Evolutionary conservation across 1,140 invertebrate species (phyloP), one percentile per base, ranked within the genome.

Genomic region (Berghia stephanieae): DNA sequence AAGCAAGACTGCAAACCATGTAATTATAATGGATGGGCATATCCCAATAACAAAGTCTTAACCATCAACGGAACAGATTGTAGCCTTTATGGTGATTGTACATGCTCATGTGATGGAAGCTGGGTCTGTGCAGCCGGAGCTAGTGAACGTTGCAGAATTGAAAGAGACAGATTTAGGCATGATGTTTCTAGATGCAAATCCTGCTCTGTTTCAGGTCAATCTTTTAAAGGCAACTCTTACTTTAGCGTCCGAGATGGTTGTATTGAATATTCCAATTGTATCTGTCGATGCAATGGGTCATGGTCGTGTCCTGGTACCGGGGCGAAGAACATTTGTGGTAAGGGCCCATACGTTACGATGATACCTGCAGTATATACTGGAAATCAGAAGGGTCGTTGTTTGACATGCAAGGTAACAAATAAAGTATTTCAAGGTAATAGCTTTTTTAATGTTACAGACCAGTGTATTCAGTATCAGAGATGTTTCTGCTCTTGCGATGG

Each of bases 401-500:
- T 34, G 27, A 24, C 71, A 27, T 85, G 84, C 57, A 43, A 63
- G 24, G 78, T 84, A 5, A 80, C 82, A 44, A 79, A 79, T n/a
- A 34, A 73, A 27, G 78, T 79, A 2, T 85, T 78, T 66, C 49
- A 63, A 16, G 82, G 82, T 8, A 81, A 84, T 46, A 77, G 78
- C 0, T 55, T 79, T 21, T 85, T 85, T 75, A 78, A 78, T n/a
- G 75, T 80, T 24, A 63, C 21, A n/a, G 79, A 81, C 27, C 78
- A 73, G 18, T 83, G 80, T 49, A 57, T 67, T 2, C 73, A 82
- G 16, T 80, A 79, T 72, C 31, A 13, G 36, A 43, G 70, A 18
- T 85, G 84, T 27, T 63, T 78, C 21, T 85, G 84, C 60, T 77
- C 63, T 73, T 84, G 84, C 67, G 81, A 85, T 68, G 84, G 84